Percentiles rank a stretch among this genome's conserved stretches.
These are phyloP conservation scores for Proterorhinus semilunaris DNA, from an alignment of 2,113 vertebrate genomes.

Conservation along the genomic window DNA sequence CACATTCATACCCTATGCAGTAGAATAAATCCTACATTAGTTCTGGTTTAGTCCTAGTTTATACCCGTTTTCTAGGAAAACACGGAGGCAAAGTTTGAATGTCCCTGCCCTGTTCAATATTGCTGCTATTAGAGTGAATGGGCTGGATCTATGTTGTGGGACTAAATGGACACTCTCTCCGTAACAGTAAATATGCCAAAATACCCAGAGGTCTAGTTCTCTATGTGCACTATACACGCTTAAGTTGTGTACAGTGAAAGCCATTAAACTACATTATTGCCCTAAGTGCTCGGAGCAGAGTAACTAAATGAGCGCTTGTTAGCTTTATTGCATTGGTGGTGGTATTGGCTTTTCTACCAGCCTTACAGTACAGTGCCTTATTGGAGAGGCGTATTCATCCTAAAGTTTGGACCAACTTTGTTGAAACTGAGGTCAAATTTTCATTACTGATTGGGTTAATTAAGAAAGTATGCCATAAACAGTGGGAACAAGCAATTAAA, in stretches of 20 bases:
- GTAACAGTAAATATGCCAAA: conserved; percentile 26
- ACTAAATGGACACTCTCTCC: conserved; percentile 15
- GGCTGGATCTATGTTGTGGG: conserved; percentile 8
- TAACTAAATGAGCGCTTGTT: conserved; percentile 60
- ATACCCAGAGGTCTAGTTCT: conserved; percentile 45
- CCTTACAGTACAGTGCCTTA: conserved; percentile 18
- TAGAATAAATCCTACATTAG: too few relatives aligned
- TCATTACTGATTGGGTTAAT: conserved; percentile 3
- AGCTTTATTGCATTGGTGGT: conserved; percentile 50
- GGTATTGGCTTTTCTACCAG: conserved; percentile 34
- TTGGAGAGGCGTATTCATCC: conserved; percentile 24
- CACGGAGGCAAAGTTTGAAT: not conserved
- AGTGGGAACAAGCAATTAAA: not conserved
- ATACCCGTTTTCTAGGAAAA: too few relatives aligned
- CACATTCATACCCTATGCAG: too few relatives aligned
- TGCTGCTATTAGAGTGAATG: conserved; percentile 13
- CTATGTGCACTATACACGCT: conserved; percentile 29
- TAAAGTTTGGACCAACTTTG: conserved; percentile 14
- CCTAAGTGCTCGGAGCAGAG: conserved; percentile 50
- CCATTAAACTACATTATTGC: conserved; percentile 60
- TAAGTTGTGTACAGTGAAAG: conserved; percentile 39
- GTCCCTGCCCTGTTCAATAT: not conserved
- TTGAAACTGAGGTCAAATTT: not conserved
- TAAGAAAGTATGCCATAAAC: not conserved
- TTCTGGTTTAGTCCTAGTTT: not conserved